Base-by-base conservation (phyloP, 2,113 vertebrate species). In the Pygoscelis adeliae region DNA sequence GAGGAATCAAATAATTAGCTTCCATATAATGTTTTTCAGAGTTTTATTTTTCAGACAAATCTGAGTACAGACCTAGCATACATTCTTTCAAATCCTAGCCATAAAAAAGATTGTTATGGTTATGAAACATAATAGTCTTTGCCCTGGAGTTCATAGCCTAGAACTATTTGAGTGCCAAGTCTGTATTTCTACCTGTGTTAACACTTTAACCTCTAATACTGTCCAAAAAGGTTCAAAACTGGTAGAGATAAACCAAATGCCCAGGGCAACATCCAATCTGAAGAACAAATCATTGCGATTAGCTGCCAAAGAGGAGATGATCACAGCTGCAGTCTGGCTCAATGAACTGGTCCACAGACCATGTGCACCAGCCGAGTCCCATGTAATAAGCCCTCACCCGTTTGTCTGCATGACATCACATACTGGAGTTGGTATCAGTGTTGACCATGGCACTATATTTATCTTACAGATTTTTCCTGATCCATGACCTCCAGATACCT, bases 121-220 rank as follows among this genome's bases (percentile, higher is more conserved):
- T 91, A 93, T 79, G 47, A 95, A 97, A 94, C 20, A 21, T 58
- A 84, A 72, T 38, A 80, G 49, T 76, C n/a, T 89, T 93, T 70
- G 32, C 32, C 36, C 40, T 93, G 30, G 22, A 93, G 65, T 76
- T 87, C 80, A 72, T 58, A 76, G 71, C 13, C 58, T 61, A 32
- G 30, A 89, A 91, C 13, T 63, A 62, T 59, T 71, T 63, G 49
- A 92, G 26, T 91, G 70, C 22, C 29, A 65, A 49, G 25, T 87
- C 36, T 89, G 2, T 87, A 69, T 87, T 86, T 86, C 59, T 89
- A 87, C 34, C 50, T 81, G 14, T 62, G 46, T 63, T 93, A 95
- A 88, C 38, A 53, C 50, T 83, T 92, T 44, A 78, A 81, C 23
- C 56, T 87, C 69, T 63, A 59, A 36, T 63, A 44, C 22, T 72